These are phyloP conservation scores for Turnix velox DNA, from an alignment of 2,113 vertebrate genomes.

Conservation along the genomic window DNA sequence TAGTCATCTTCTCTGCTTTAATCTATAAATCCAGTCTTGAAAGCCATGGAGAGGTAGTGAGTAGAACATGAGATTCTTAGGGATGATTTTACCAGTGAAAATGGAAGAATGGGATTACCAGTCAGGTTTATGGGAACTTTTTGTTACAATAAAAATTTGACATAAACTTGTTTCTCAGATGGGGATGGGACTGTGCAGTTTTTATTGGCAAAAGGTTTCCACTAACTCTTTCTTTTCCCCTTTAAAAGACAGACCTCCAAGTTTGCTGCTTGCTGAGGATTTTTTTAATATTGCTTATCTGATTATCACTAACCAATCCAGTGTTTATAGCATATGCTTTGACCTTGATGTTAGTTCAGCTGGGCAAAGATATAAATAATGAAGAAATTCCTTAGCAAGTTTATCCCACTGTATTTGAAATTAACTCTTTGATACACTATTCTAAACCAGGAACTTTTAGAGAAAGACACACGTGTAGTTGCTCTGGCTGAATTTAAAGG, in stretches of 20 bases:
- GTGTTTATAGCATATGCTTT: slow-evolving; percentile 25
- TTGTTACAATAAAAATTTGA: not conserved
- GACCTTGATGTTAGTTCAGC: slow-evolving; percentile 37
- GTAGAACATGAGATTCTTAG: not conserved
- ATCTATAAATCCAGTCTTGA: not conserved
- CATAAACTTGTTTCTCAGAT: not conserved
- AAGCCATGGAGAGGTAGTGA: not conserved
- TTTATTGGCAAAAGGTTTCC: not conserved
- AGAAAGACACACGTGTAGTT: not conserved
- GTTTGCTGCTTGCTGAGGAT: not conserved
- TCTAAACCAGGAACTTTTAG: not conserved
- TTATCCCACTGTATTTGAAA: not conserved
- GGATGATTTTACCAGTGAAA: not conserved
- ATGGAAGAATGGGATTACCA: not conserved
- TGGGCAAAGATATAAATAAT: not conserved
- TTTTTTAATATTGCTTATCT: slow-evolving; percentile 29
- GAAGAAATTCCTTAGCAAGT: slow-evolving; percentile 2
- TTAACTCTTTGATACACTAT: not conserved
- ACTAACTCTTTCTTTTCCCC: not conserved
- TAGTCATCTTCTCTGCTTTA: not conserved
- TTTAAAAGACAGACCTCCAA: not conserved
- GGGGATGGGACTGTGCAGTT: not conserved
- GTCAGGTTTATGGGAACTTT: not conserved
- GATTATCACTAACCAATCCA: not conserved
- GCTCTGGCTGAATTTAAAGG: not conserved